phyloP scores from a whole-genome alignment of 2,888 invertebrate genomes.

The Leptarthrus brevirostris region DNA sequence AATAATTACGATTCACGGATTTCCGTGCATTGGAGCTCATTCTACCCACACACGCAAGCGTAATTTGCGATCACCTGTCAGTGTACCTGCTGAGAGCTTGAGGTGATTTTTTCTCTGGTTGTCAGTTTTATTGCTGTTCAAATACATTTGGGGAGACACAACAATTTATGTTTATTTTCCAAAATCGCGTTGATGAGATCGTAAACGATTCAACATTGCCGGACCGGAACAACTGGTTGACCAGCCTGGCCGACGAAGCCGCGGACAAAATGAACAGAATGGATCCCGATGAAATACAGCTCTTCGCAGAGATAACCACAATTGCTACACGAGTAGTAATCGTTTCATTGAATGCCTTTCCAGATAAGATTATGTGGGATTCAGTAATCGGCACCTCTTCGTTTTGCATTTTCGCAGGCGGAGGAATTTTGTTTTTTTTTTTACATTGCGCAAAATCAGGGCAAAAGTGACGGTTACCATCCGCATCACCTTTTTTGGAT shows the following conservation, averaged over 20 bases:
- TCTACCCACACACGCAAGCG: constrained; percentile 32
- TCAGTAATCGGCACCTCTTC: constrained; percentile 24
- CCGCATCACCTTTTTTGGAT: not conserved
- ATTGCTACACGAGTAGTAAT: constrained; percentile 61
- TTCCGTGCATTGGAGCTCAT: not conserved
- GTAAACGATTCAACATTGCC: constrained; percentile 19
- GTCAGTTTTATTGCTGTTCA: constrained; percentile 42
- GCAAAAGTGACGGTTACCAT: not conserved
- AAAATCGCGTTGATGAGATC: constrained; percentile 46
- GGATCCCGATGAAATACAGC: not conserved
- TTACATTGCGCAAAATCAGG: not conserved
- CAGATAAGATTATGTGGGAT: constrained; percentile 59
- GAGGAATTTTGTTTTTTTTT: not conserved
- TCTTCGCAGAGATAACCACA: constrained; percentile 57
- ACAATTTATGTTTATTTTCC: constrained; percentile 42
- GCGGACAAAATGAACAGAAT: not conserved
- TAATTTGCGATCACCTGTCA: constrained; percentile 49
- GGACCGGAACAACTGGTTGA: constrained; percentile 28
- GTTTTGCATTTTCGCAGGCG: not conserved
- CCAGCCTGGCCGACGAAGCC: not conserved
- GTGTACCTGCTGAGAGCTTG: constrained; percentile 39
- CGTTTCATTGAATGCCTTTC: constrained; percentile 61
- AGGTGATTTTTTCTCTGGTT: constrained; percentile 36
- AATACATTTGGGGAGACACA: constrained; percentile 38
- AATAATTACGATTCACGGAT: not conserved